These are phyloP conservation scores for Rafetus swinhoei DNA, from an alignment of 2,113 vertebrate species.

Conservation along the genomic window DNA sequence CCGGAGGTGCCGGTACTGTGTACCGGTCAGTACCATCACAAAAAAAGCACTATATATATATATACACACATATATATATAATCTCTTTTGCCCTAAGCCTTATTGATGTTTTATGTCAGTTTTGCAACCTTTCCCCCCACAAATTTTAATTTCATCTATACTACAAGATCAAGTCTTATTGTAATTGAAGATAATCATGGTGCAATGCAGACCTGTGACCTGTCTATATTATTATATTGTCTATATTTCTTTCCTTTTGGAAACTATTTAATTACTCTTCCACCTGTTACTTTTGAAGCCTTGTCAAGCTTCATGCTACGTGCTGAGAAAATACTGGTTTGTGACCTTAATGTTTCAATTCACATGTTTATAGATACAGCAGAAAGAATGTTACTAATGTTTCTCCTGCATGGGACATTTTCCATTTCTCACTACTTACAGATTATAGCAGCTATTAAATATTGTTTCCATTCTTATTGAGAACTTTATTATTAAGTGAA, in stretches of 20 bases:
- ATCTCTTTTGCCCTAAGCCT: not conserved
- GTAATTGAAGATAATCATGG: no score
- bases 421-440: not conserved
- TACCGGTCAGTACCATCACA: no score
- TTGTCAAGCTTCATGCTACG: not conserved
- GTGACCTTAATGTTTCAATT: not conserved
- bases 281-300: not conserved
- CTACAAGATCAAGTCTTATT: no score
- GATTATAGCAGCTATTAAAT: not conserved
- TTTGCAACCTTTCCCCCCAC: not conserved
- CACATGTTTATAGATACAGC: not conserved
- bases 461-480: not conserved
- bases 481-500: not conserved
- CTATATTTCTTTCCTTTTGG: not conserved
- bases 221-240: no score
- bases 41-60: no score
- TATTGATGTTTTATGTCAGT: not conserved
- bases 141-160: no score
- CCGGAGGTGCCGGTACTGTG: no score
- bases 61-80: no score
- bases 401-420: not conserved
- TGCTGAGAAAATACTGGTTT: rapidly evolving
- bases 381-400: not conserved
- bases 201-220: no score
- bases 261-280: not conserved